These are phyloP conservation scores for Ferrisia virgata DNA, from an alignment of 2,888 invertebrate species.

Conservation along the genomic window DNA sequence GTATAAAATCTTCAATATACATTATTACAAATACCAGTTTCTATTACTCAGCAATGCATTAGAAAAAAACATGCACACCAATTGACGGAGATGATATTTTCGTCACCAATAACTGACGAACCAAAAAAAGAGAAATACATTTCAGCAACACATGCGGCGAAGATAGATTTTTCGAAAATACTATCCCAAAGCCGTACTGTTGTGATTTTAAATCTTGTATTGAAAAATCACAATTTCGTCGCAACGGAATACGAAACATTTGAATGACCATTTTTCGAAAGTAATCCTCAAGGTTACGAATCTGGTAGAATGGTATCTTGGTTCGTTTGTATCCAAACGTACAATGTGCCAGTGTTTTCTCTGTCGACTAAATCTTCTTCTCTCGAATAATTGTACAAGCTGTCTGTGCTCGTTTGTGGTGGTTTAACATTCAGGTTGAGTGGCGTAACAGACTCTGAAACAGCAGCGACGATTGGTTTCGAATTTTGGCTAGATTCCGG, in stretches of 20 bases:
- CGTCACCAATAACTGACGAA: no score
- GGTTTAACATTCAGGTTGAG: slow-evolving; percentile 50
- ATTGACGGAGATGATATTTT: no score
- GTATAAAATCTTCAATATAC: neutral
- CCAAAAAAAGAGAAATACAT: no score
- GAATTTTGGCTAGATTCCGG: slow-evolving; percentile 26
- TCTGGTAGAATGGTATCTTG: slow-evolving; percentile 50
- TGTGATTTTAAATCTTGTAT: no score
- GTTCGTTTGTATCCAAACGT: slow-evolving; percentile 50
- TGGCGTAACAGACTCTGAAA: slow-evolving; percentile 46
- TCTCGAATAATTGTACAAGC: slow-evolving; percentile 47
- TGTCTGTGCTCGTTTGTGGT: slow-evolving; percentile 47
- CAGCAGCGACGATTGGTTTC: neutral
- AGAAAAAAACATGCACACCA: no score
- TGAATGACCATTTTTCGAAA: no score
- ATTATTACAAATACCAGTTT: neutral
- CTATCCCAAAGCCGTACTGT: no score
- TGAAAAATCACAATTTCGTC: no score
- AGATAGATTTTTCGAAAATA: no score
- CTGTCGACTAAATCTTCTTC: slow-evolving; percentile 49
- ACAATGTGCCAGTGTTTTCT: slow-evolving; percentile 50
- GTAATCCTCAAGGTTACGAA: slow-evolving; percentile 45
- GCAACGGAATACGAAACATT: no score
- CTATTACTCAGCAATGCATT: no score
- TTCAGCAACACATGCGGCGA: no score